Evolutionary conservation across 2,797 vertebrate genomes (phyloP).

Genomic region (Streptopelia turtur): DNA sequence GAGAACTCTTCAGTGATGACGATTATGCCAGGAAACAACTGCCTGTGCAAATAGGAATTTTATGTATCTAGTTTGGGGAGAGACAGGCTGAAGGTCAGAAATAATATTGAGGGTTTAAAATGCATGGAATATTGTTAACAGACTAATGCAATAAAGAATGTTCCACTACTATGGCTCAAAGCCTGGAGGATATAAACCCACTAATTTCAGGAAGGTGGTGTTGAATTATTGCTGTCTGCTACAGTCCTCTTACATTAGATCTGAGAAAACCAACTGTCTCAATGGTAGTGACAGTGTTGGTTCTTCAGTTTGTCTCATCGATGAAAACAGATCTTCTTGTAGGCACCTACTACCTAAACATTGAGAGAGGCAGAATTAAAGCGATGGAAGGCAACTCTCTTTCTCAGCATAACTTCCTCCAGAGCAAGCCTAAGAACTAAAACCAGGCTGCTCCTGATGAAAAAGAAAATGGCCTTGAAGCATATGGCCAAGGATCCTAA

Average conservation of each 20-base stretch:
- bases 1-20: neutral
- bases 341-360: neutral
- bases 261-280: neutral
- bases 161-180: neutral
- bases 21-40: neutral
- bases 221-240: neutral
- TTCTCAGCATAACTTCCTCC: neutral
- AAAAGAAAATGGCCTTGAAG: neutral
- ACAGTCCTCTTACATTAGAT: neutral
- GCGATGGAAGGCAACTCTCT: neutral
- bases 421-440: neutral
- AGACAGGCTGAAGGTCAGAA: neutral
- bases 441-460: neutral
- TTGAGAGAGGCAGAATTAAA: neutral
- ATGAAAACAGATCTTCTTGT: neutral
- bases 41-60: neutral
- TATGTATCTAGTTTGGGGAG: neutral
- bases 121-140: neutral
- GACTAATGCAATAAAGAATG: neutral
- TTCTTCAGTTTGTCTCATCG: neutral
- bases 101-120: neutral
- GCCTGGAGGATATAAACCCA: neutral
- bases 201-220: neutral
- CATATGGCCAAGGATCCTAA: neutral
- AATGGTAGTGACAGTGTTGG: neutral